Base-by-base conservation (phyloP, 2,888 invertebrate species). In the Corbicula japonica region DNA sequence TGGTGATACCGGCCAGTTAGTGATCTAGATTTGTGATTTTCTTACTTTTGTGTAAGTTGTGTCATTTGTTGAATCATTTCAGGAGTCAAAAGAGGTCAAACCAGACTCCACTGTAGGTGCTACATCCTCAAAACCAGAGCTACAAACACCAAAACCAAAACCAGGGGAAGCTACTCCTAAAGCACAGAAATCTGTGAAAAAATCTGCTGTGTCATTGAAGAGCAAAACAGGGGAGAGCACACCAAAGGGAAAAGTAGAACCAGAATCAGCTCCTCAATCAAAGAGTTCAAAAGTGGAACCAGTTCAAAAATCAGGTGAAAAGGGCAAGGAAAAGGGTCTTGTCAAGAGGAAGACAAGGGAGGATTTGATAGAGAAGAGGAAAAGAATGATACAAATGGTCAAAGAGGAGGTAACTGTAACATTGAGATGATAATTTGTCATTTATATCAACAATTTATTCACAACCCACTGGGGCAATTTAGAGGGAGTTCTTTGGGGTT, bases 351-450 rank as follows among this genome's bases (percentile, higher is more conserved):
- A 68, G 28, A 21, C 38, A 12, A 65, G 44, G 0, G 34, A 44
- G 6, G 76, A 72, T 26, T 60, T 80, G n/a, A 41, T 18, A 8
- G 80, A 80, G 66, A 80, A 80, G 34, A 68, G 80, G 32, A 69
- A 74, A 15, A 56, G 80, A 23, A 66, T 76, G 15, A 80, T 80
- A 6, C 58, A 76, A 44, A 73, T 70, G 60, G 65, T 80, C 3
- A 80, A 80, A 56, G 75, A 63, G 23, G 80, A 75, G 76, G 80
- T 80, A 38, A 58, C 71, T 61, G 28, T 26, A n/a, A n/a, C n/a
- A n/a, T n/a, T n/a, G n/a, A n/a, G n/a, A n/a, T n/a, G n/a, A n/a
- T n/a, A n/a, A n/a, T n/a, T n/a, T n/a, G n/a, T n/a, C n/a, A n/a
- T n/a, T n/a, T n/a, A n/a, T n/a, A n/a, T n/a, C n/a, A n/a, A n/a